Conservation (phyloP, 2,888 invertebrate species). For the Yponomeuta plumbellus region DNA sequence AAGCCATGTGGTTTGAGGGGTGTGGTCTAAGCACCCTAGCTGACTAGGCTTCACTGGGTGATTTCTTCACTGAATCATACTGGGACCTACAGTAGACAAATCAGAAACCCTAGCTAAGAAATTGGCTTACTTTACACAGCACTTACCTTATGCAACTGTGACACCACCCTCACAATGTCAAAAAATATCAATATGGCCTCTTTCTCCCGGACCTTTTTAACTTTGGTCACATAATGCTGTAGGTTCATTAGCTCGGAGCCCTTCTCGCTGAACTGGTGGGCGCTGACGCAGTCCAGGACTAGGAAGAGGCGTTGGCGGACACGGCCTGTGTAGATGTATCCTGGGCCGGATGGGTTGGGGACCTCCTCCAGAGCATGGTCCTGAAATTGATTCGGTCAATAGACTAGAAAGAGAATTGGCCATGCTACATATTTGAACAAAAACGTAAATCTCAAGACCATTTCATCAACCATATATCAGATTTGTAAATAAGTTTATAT, state of each 20-base stretch:
- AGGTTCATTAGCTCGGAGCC: conserved; percentile 79
- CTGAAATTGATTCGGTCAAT: conserved; percentile 51
- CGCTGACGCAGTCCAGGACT: conserved; percentile 83
- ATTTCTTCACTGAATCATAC: too few relatives aligned
- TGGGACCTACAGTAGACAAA: too few relatives aligned
- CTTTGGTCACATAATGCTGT: conserved; percentile 85
- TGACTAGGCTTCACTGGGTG: too few relatives aligned
- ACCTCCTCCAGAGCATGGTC: conserved; percentile 82
- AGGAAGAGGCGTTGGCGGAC: conserved; percentile 79
- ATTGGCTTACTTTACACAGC: too few relatives aligned
- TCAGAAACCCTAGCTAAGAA: too few relatives aligned
- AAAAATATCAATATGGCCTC: conserved; percentile 85
- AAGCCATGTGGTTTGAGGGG: too few relatives aligned
- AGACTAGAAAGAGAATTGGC: too few relatives aligned
- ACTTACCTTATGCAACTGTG: conserved; percentile 82
- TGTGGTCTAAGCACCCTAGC: too few relatives aligned
- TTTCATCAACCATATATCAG: too few relatives aligned
- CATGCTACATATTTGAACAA: too few relatives aligned
- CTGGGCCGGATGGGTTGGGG: conserved; percentile 61
- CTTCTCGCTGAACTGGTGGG: conserved; percentile 79
- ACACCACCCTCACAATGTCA: conserved; percentile 84
- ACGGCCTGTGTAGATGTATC: conserved; percentile 74
- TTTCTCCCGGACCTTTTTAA: conserved; percentile 83
- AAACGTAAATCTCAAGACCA: too few relatives aligned
- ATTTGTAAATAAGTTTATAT: too few relatives aligned